Conservation (phyloP, 37 sponge, comb jelly and placozoan genomes). For the Dysidea cf. avara region DNA sequence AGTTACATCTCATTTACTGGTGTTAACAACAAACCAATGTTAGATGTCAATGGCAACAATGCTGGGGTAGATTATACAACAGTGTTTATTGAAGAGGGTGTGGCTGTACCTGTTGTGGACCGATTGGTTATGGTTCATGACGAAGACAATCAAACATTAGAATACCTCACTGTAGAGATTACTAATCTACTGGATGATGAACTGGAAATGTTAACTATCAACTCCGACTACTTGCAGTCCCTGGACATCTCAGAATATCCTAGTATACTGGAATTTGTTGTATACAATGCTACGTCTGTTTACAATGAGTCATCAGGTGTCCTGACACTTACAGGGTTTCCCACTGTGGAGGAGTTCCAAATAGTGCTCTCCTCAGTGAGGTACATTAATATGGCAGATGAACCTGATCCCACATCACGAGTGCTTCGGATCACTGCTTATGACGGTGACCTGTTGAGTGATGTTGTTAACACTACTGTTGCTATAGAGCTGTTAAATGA, state of each 20-base stretch:
- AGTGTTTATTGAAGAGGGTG: conserved; percentile 68
- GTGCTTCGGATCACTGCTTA: conserved; percentile 52
- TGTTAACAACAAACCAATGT: conserved; percentile 69
- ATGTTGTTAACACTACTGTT: conserved; percentile 47
- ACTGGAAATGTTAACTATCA: conserved; percentile 53
- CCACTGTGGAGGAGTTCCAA: conserved; percentile 61
- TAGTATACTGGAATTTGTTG: conserved; percentile 44
- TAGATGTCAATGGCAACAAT: conserved; percentile 68
- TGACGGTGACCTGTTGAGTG: conserved; percentile 72
- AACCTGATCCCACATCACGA: conserved; percentile 26
- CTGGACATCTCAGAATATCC: conserved; percentile 18
- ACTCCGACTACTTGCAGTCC: conserved; percentile 24
- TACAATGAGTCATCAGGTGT: conserved; percentile 29
- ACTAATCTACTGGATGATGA: conserved; percentile 41
- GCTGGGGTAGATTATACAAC: conserved; percentile 29
- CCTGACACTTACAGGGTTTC: conserved; percentile 71
- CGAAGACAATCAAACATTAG: conserved; percentile 74
- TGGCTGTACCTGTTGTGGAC: conserved; percentile 60
- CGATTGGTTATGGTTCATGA: conserved; percentile 51
- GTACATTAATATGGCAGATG: conserved; percentile 75
- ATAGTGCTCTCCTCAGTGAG: conserved; percentile 56
- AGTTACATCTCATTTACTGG: conserved; percentile 59
- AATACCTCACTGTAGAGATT: conserved; percentile 60
- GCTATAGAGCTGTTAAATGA: conserved; percentile 64
- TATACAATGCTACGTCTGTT: conserved; percentile 54